phyloP scores from a whole-genome alignment of 2,113 vertebrate genomes.

The Plecturocebus donacophilus region DNA sequence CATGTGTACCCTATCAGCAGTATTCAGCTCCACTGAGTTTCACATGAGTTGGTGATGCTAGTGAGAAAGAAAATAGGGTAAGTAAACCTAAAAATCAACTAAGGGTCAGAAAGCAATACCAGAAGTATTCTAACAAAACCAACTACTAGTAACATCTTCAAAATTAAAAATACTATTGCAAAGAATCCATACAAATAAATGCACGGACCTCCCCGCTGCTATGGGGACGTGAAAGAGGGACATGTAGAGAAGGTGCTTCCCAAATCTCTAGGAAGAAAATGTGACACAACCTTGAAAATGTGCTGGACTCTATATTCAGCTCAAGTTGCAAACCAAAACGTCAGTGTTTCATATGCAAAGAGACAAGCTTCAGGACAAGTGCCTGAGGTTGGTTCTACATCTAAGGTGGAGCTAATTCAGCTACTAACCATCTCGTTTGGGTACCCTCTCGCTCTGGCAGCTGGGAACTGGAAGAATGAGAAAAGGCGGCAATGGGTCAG shows the following conservation, averaged over 20 bases:
- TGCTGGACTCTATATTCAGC: neutral
- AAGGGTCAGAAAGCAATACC: neutral
- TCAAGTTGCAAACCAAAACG: neutral
- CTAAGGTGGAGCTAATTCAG: slow-evolving; percentile 74
- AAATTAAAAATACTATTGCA: neutral
- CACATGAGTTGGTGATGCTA: neutral
- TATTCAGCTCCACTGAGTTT: neutral
- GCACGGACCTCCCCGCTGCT: neutral
- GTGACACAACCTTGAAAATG: neutral
- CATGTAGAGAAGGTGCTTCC: neutral
- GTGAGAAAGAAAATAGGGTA: neutral
- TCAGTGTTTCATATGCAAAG: accelerated
- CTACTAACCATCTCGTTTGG: slow-evolving; percentile 95
- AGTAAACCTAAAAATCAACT: neutral
- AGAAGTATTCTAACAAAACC: neutral
- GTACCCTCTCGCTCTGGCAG: slow-evolving; percentile 89
- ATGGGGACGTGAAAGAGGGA: neutral
- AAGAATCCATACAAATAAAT: neutral
- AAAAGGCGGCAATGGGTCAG: slow-evolving; percentile 91
- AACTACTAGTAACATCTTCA: neutral
- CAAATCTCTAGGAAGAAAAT: neutral
- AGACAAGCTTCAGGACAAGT: neutral
- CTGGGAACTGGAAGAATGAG: slow-evolving; percentile 90
- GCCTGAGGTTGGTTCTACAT: slow-evolving; percentile 71
- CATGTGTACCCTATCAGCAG: neutral